These are phyloP conservation scores for Zaprionus taronus DNA, from an alignment of 1,140 invertebrate species.

Conservation along the genomic window DNA sequence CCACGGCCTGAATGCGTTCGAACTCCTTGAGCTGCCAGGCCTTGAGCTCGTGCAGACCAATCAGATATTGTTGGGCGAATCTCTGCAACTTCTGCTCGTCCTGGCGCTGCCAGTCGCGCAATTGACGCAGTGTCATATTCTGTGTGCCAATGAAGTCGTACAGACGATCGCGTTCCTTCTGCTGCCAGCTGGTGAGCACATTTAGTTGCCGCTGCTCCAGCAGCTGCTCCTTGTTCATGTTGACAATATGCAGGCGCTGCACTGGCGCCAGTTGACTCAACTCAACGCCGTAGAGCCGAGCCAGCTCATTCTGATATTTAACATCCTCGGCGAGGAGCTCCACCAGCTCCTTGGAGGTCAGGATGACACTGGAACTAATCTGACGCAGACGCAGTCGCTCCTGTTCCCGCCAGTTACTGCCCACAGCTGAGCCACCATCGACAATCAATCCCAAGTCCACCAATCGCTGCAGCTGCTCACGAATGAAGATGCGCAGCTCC, in stretches of 20 bases:
- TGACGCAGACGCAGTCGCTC: conserved; percentile 62
- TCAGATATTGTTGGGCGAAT: conserved; percentile 58
- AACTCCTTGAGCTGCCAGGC: conserved; percentile 76
- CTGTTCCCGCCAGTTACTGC: conserved; percentile 63
- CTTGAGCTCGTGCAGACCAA: conserved; percentile 62
- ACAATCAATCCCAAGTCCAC: conserved; percentile 58
- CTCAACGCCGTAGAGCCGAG: conserved; percentile 56
- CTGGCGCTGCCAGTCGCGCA: conserved; percentile 73
- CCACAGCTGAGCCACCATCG: conserved; percentile 18
- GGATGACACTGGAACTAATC: conserved; percentile 60
- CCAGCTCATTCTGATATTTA: conserved; percentile 61
- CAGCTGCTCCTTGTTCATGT: conserved; percentile 52
- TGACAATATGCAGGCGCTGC: conserved; percentile 58
- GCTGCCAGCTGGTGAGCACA: conserved; percentile 66
- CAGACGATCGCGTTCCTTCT: conserved; percentile 73
- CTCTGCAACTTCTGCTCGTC: conserved; percentile 54
- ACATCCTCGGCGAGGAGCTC: conserved; percentile 66
- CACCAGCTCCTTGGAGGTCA: conserved; percentile 65
- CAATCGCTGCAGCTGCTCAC: conserved; percentile 59
- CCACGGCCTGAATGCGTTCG: conserved; percentile 62
- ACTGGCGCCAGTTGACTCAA: conserved; percentile 62
- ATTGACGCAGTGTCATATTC: conserved; percentile 65
- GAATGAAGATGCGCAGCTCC: conserved; percentile 62
- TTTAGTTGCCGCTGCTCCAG: conserved; percentile 64
- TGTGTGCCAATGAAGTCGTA: conserved; percentile 78